Base-by-base conservation (phyloP, 2,113 vertebrate species). In the Phylloscopus trochiloides region DNA sequence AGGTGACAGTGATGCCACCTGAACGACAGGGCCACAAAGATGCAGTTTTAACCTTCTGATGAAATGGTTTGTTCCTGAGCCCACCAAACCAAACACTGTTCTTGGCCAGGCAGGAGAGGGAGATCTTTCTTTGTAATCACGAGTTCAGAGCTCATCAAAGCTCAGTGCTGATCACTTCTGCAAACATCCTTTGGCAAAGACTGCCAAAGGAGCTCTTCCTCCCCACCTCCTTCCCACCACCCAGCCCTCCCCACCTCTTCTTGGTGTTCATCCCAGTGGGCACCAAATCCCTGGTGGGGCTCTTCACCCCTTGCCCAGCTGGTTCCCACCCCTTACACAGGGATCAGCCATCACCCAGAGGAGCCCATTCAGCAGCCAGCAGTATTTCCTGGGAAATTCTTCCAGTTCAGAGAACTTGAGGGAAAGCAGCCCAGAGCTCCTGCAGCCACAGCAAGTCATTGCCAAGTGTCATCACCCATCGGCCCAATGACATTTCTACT, bases 191-290 rank as follows among this genome's bases (percentile, higher is more conserved):
- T 4, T 8, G 68, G 86, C 43, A 59, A 55, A 61, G 59, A 11
- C 84, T 77, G 83, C 79, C 92, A 91, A 71, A 92, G 52, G 47
- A 88, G n/a, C 51, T 26, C 21, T 65, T 47, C 59, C 67, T 68
- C 40, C 79, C 90, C 19, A 29, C 28, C 55, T 63, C n/a, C 40
- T 72, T n/a, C 77, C 66, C 72, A 78, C 17, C 40, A 9, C 47
- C n/a, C 6, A 2, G 72, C 66, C 13, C 73, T 58, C 51, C 54
- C 73, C 17, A 13, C 34, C 47, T 72, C 77, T 79, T 25, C 57
- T 67, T 72, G 45, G 3, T 13, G 4, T 57, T 58, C 17, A 0
- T 31, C 26, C 43, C 20, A 38, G 18, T 38, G 26, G 14, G 26
- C 65, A 77, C n/a, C n/a, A 80, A 50, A 51, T 40, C 43, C 68